Evolutionary conservation across 2,797 vertebrate species (phyloP), one percentile per base, ranked within the genome.

Genomic region (Nyctalus aviator): DNA sequence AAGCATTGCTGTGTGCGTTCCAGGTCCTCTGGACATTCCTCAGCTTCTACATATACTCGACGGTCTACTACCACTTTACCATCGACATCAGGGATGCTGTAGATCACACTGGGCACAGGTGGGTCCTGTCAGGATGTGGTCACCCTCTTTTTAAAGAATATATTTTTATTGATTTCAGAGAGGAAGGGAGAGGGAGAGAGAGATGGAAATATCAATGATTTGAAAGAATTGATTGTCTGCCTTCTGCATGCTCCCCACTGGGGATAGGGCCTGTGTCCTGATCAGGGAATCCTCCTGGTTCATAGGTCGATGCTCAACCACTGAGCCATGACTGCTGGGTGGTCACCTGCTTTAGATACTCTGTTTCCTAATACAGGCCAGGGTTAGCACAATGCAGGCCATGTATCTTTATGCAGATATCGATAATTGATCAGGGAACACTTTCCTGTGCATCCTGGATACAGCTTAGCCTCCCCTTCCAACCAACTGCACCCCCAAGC

Each of bases 11-110:
- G 20, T 23, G 11, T 68, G 90, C 4, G 4, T 15, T 0, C 8
- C 1, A 4, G 14, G 68, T 32, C 55, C 48, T 27, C 41, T 18
- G n/a, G n/a, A n/a, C 37, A 12, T 30, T 0, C 5, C 9, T 17
- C 2, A 25, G 18, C 21, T 12, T 68, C 41, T 73, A 1, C 5
- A 21, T 0, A 1, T 1, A 9, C 9, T 2, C 9, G 23, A 23
- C 0, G 5, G 2, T 23, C 59, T 55, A 8, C 21, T 25, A 71
- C 64, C 5, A 3, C 18, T 9, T 76, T 27, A 23, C 18, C 15
- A 23, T 10, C 0, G 0, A 27, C 0, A 0, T 4, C 12, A 81
- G 27, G n/a, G 30, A 27, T 20, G 21, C 37, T 10, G 15, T 27
- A 71, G 53, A 57, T 9, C 25, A 17, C n/a, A 1, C 50, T 30